Evolutionary conservation across 2,797 vertebrate genomes (phyloP).

Genomic region (Leontopithecus rosalia): DNA sequence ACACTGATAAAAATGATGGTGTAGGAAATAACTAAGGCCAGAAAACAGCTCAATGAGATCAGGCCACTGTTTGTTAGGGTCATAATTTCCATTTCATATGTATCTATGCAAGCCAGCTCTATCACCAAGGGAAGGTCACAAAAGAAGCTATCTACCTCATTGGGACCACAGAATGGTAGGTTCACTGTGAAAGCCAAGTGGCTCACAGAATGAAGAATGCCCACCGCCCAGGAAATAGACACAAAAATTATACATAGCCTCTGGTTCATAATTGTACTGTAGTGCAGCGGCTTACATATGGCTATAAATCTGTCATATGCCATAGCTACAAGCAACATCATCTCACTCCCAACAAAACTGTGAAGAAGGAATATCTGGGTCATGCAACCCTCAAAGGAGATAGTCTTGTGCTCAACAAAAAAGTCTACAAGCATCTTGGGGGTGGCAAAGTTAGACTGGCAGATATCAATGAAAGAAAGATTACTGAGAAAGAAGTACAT

Average conservation of each 20-base stretch:
- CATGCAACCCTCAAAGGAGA: conserved; percentile 76
- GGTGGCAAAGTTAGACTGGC: conserved; percentile 73
- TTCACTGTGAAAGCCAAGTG: conserved; percentile 67
- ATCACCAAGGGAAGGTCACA: conserved; percentile 78
- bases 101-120: conserved; percentile 72
- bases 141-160: conserved; percentile 73
- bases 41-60: conserved; percentile 70
- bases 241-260: conserved; percentile 65
- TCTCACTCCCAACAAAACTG: conserved; percentile 73
- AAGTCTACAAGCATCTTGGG: conserved; percentile 76
- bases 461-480: conserved; percentile 79
- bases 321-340: conserved; percentile 75
- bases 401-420: conserved; percentile 67
- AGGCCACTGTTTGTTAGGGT: conserved; percentile 71
- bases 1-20: conserved; percentile 61
- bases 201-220: conserved; percentile 67
- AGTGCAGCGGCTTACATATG: conserved; percentile 71
- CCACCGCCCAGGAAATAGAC: conserved; percentile 65
- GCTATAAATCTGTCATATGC: conserved; percentile 75
- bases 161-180: conserved; percentile 76
- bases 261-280: conserved; percentile 62
- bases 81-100: conserved; percentile 71
- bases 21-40: conserved; percentile 73
- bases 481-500: conserved; percentile 79
- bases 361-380: conserved; percentile 75